phyloP scores from a whole-genome alignment of 2,888 invertebrate genomes.

The Pyrgus malvae region DNA sequence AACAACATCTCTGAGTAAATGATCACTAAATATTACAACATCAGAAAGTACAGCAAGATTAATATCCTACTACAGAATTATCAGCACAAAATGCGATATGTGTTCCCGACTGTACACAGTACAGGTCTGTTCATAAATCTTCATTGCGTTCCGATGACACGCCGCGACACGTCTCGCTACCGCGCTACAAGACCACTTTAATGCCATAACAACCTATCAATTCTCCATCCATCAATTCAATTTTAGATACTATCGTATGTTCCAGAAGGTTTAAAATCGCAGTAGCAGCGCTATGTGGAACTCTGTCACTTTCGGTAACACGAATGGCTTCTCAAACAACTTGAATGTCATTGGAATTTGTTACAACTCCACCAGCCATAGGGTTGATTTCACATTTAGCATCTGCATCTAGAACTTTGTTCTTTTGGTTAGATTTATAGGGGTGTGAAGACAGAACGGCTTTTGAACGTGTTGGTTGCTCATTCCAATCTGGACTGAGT shows the following conservation, averaged over 20 bases:
- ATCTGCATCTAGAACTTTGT: conserved; percentile 61
- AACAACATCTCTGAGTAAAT: conserved; percentile 14
- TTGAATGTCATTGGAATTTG: conserved; percentile 47
- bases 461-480: conserved; percentile 33
- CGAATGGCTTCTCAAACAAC: conserved; percentile 53
- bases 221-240: conserved; percentile 30
- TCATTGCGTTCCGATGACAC: conserved; percentile 81
- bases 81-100: conserved; percentile 51
- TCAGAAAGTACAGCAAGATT: conserved; percentile 24
- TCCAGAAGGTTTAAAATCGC: conserved; percentile 15
- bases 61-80: conserved; percentile 27
- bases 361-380: conserved; percentile 48
- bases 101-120: conserved; percentile 57
- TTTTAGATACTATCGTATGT: conserved; percentile 37
- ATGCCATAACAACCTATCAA: conserved; percentile 47
- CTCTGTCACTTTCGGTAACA: conserved; percentile 59
- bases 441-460: conserved; percentile 48
- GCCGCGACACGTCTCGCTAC: conserved; percentile 80
- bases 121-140: conserved; percentile 78
- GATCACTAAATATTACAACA: conserved; percentile 26
- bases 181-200: conserved; percentile 57
- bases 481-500: conserved; percentile 37
- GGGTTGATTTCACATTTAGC: conserved; percentile 50
- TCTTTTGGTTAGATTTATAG: conserved; percentile 71
- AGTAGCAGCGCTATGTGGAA: conserved; percentile 33